Evolutionary conservation across 2,888 invertebrate genomes (phyloP).

Genomic region (Camptogramma bilineatum): DNA sequence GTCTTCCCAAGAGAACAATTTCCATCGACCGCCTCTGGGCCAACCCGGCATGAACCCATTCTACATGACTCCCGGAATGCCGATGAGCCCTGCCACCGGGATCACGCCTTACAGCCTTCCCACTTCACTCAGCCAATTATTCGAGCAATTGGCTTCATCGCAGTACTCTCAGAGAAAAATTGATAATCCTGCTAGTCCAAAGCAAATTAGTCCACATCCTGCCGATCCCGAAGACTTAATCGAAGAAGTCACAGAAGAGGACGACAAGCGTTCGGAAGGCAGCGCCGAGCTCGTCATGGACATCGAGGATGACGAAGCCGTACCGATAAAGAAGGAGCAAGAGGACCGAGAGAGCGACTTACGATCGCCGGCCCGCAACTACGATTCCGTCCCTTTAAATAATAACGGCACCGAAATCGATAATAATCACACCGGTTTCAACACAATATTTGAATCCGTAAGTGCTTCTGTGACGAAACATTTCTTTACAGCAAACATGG

Average conservation of each 20-base stretch:
- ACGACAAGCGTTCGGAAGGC: conserved; percentile 79
- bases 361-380: conserved; percentile 58
- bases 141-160: conserved; percentile 86
- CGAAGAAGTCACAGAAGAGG: conserved; percentile 87
- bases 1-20: conserved; percentile 75
- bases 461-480: conserved; percentile 91
- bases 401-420: conserved; percentile 65
- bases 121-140: conserved; percentile 87
- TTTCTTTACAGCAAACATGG: conserved; percentile 88
- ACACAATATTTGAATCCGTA: conserved; percentile 90
- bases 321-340: conserved; percentile 77
- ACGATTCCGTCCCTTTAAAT: conserved; percentile 68
- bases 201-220: conserved; percentile 58
- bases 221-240: conserved; percentile 86
- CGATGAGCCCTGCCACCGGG: conserved; percentile 77
- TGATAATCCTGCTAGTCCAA: conserved; percentile 64
- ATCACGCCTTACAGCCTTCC: conserved; percentile 84
- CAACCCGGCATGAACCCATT: conserved; percentile 87
- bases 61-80: conserved; percentile 86
- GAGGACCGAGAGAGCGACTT: conserved; percentile 64
- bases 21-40: conserved; percentile 78
- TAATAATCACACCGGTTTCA: conserved; percentile 87
- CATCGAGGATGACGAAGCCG: conserved; percentile 85
- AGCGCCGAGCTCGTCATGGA: conserved; percentile 89
- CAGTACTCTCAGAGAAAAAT: conserved; percentile 81